Percentiles rank a stretch among this genome's conserved stretches.
phyloP scores from a whole-genome alignment of 2,888 invertebrate genomes.

The Lochmaea capreae region DNA sequence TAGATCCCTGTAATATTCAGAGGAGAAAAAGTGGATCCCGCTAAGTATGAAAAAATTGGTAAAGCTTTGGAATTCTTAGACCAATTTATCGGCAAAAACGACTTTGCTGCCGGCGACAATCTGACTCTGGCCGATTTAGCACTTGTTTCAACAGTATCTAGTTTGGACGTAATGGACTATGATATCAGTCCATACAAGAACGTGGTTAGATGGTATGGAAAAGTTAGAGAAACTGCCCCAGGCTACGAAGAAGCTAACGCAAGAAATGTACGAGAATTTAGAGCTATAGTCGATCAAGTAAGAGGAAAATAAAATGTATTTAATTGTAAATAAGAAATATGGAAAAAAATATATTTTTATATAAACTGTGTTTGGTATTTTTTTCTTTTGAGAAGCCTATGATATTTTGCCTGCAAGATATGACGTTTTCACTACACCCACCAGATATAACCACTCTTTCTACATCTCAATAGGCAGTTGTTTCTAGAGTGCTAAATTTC shows the following conservation, averaged over 20 bases:
- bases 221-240: conserved; percentile 72
- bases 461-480: too few species aligned
- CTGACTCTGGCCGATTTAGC: conserved; percentile 84
- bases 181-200: conserved; percentile 79
- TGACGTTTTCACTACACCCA: too few species aligned
- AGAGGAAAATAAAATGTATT: conserved; percentile 66
- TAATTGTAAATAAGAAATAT: not conserved
- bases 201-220: conserved; percentile 73
- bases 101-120: conserved; percentile 78
- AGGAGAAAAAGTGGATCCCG: conserved; percentile 69
- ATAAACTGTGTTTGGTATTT: not conserved
- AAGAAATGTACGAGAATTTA: conserved; percentile 56
- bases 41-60: conserved; percentile 76
- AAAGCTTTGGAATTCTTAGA: conserved; percentile 77
- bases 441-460: too few species aligned
- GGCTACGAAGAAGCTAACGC: conserved; percentile 67
- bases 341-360: not conserved
- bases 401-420: too few species aligned
- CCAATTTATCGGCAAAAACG: conserved; percentile 76
- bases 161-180: conserved; percentile 72
- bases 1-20: conserved; percentile 66
- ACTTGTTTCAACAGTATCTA: conserved; percentile 76
- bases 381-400: not conserved
- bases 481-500: too few species aligned
- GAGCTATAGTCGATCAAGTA: conserved; percentile 55